Evolutionary conservation across 2,888 invertebrate species (phyloP), one percentile per base, ranked within the genome.

Genomic region (Pyrrhia umbra): DNA sequence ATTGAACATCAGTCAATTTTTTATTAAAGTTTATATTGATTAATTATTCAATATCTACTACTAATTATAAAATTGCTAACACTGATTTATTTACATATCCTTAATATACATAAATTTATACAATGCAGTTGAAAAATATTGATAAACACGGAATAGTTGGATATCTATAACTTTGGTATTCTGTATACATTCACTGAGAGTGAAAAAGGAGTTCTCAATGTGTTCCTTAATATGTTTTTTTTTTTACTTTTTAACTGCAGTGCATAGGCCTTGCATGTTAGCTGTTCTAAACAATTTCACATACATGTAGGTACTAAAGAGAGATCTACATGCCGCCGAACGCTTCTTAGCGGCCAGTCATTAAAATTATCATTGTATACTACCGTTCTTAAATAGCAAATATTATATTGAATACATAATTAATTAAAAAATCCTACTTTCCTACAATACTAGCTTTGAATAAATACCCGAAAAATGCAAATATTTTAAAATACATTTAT

Each of bases 381-480:
- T 45, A 45, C 13, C 4, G 16, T 27, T 34, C 37, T 40, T 65
- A 30, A n/a, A 49, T 23, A 49, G 2, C 25, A 52, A 43, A 30
- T 34, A 52, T 5, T 21, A 39, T 25, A 45, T 54, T 56, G 8
- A 23, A 62, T 34, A 54, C 39, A 42, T 2, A 37, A 52, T 37
- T 10, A 10, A 47, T 25, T 13, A 13, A 45, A 49, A 25, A 39
- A 20, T 34, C 2, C 20, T 34, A 64, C 13, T 46, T 15, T 30
- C 3, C 25, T 34, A 40, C 27, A 46, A 37, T 27, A 49, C 6
- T 6, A 72, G 43, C 37, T 43, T 52, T 40, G 27, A 39, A 57
- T 42, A 30, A 57, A 60, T 49, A 68, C 51, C 56, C 27, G 34
- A 55, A 77, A 71, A 68, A 63, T 78, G 56, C 58, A 61, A 4